Base-by-base conservation (phyloP, 2,113 vertebrate species). In the Halcyon senegalensis region DNA sequence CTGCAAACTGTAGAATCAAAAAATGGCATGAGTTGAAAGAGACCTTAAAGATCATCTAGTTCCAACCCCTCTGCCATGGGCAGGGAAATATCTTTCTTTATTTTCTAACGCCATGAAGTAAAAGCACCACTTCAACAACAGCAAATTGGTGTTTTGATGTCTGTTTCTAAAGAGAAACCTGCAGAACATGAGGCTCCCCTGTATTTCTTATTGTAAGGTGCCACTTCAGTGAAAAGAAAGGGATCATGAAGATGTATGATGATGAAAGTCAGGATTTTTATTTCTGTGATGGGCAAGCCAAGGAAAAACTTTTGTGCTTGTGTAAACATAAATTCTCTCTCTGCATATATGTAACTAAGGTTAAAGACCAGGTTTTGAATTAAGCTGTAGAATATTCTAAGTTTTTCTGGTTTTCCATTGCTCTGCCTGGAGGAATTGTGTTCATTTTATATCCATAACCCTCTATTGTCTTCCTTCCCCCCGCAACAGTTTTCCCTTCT, bases 221-320 rank as follows among this genome's bases (percentile, higher is more conserved):
- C 53, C 27, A 76, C 58, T 19, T 81, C 33, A 92, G 63, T 53
- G 35, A 51, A 82, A 91, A 90, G 31, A 70, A 74, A 92, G 28
- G 1, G 2, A n/a, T 55, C 18, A 17, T 7, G 20, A 44, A 13
- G 31, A 21, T 55, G 59, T 76, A 79, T 91, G 84, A 82, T 69
- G 93, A 83, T 90, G 79, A 92, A 76, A 94, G 82, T 17, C 28
- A 41, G 24, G 60, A 15, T 46, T 94, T 94, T 85, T 68, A 59
- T 25, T 73, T 91, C 76, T 48, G 37, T 74, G 50, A 72, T 77
- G 55, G 48, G 25, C 44, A 70, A 95, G 67, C 16, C 41, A 59
- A 53, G 55, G 56, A 86, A 64, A 10, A 46, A 31, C 63, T 33
- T 76, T 76, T 53, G 59, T 74, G 50, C 80, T 4, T 80, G 44